phyloP scores from a whole-genome alignment of 2,797 vertebrate genomes.

The Neopelma chrysocephalum region DNA sequence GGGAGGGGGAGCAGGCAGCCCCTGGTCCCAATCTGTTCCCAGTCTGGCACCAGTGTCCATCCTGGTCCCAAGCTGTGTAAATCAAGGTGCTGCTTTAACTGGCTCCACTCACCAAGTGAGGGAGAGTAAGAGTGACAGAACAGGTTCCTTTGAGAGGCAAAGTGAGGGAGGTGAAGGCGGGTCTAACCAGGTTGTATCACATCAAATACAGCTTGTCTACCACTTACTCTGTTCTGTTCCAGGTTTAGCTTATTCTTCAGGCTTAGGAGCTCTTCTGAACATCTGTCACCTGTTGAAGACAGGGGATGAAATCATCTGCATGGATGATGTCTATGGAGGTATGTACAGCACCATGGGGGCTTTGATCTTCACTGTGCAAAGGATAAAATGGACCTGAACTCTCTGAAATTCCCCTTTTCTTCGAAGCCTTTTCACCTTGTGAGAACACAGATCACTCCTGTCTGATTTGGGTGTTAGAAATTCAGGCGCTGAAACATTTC shows the following conservation, averaged over 20 bases:
- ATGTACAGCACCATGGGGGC: background rate
- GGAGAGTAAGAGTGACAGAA: background rate
- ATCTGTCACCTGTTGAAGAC: slow-evolving; percentile 88
- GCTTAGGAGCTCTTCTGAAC: slow-evolving; percentile 86
- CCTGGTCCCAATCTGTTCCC: background rate
- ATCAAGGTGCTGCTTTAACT: background rate
- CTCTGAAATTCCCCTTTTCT: background rate
- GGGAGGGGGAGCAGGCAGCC: background rate
- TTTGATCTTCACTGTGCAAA: background rate
- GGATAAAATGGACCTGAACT: background rate
- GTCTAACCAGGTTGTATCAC: background rate
- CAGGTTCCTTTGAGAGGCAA: background rate
- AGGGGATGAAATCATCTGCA: slow-evolving; percentile 88
- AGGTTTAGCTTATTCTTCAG: slow-evolving; percentile 91
- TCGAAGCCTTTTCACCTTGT: background rate
- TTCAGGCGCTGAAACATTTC: background rate
- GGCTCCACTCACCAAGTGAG: background rate
- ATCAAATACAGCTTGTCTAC: background rate
- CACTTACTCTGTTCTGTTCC: background rate
- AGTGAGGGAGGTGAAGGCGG: background rate
- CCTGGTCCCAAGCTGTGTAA: background rate
- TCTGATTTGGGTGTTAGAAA: background rate
- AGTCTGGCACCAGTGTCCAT: background rate
- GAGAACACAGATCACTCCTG: background rate
- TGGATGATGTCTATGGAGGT: slow-evolving; percentile 95